Conservation (phyloP, 2,113 vertebrate genomes). For the Chaetodon auriga region DNA sequence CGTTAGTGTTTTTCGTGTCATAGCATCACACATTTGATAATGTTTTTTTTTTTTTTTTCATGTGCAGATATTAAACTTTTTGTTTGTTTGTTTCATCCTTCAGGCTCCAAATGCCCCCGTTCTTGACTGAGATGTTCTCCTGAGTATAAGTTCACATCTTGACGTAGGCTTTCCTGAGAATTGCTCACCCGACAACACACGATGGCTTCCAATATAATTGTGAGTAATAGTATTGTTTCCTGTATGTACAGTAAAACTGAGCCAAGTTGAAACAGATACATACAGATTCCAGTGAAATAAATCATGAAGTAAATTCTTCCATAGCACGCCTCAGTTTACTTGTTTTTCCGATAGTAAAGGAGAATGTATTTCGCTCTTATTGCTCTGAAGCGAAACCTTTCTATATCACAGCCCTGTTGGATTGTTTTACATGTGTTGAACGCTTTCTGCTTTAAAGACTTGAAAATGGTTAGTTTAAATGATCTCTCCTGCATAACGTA, state of each 20-base stretch:
- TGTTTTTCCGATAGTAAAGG: background rate
- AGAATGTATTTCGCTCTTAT: background rate
- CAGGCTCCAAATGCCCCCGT: constrained; percentile 52
- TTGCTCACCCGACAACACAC: constrained; percentile 18
- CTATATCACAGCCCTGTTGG: no score
- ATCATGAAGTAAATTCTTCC: background rate
- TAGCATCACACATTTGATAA: background rate
- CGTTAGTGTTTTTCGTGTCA: background rate
- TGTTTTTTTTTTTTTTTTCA: no score
- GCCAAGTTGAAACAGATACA: background rate
- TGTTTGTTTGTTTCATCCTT: constrained; percentile 13
- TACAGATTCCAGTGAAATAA: background rate
- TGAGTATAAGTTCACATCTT: constrained; percentile 58
- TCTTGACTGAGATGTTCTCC: constrained; percentile 51
- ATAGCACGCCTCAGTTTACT: background rate
- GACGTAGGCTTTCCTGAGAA: constrained; percentile 19
- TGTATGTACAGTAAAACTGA: background rate
- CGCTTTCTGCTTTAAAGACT: background rate
- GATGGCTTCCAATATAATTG: constrained; percentile 94
- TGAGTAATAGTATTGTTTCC: constrained; percentile 81
- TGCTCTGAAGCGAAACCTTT: background rate
- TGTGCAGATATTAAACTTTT: background rate
- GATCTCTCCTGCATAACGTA: background rate
- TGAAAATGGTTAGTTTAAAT: background rate
- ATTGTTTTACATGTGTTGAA: background rate